phyloP scores from a whole-genome alignment of 2,797 vertebrate species.

The Pteropus rufus region DNA sequence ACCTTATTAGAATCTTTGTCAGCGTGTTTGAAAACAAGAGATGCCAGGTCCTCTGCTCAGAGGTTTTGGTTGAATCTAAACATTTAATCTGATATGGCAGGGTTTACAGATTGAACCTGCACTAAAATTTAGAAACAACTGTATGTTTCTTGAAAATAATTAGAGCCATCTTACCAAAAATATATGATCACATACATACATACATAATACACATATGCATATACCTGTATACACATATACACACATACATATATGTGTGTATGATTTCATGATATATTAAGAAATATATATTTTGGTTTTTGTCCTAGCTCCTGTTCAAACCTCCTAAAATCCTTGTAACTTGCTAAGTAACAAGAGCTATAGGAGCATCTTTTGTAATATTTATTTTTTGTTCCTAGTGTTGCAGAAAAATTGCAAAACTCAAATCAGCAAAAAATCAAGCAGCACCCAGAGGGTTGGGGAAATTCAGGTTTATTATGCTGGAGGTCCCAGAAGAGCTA shows the following conservation, averaged over 20 bases:
- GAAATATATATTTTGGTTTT: background rate
- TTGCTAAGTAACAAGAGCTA: background rate
- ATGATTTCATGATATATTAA: background rate
- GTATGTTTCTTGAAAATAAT: background rate
- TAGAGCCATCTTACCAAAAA: background rate
- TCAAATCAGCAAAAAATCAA: too few species aligned
- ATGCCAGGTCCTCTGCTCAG: background rate
- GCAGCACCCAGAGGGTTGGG: too few species aligned
- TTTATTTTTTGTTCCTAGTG: background rate
- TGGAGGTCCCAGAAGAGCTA: too few species aligned
- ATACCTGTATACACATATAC: background rate
- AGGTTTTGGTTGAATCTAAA: background rate
- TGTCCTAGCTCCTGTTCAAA: background rate
- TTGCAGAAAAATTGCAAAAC: too few species aligned
- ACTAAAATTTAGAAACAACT: background rate
- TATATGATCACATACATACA: background rate
- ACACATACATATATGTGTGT: background rate
- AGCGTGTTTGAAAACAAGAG: background rate
- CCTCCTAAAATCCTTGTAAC: background rate
- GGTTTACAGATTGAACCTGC: background rate
- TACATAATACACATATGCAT: background rate
- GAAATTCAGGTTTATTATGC: too few species aligned
- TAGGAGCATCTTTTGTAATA: background rate
- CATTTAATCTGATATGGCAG: background rate
- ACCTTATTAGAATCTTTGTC: background rate